A percentile compares a stretch with the other conserved stretches of the same genome.
These are phyloP conservation scores for Myopa testacea DNA, from an alignment of 2,888 invertebrate genomes.

Conservation along the genomic window DNA sequence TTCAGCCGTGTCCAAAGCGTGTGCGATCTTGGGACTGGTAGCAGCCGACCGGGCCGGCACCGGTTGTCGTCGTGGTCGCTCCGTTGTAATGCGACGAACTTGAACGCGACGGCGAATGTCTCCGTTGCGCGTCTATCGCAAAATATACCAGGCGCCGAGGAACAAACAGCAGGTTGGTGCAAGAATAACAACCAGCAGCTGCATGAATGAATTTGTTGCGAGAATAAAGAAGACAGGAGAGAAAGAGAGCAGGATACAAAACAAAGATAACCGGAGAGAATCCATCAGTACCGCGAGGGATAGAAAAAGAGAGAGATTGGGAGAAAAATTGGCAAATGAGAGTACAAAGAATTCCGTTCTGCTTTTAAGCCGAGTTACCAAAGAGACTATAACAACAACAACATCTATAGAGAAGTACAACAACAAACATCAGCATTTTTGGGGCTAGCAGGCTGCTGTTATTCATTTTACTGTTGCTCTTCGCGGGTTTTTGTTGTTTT, in stretches of 20 bases:
- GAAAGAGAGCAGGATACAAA: neutral
- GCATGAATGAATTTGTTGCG: neutral
- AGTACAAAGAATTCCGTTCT: neutral
- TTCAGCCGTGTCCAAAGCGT: neutral
- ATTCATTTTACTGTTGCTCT: no score
- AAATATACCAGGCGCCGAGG: slow-evolving; percentile 63
- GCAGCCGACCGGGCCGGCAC: neutral
- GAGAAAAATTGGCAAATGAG: neutral
- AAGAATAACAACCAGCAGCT: neutral
- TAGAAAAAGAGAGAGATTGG: neutral
- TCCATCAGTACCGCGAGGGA: neutral
- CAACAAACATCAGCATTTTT: neutral
- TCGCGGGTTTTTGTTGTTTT: neutral
- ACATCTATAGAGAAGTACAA: no score
- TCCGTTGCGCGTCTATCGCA: slow-evolving; percentile 68
- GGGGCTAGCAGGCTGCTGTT: neutral
- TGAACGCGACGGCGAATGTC: slow-evolving; percentile 35
- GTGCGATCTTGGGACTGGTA: neutral
- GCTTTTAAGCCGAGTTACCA: no score
- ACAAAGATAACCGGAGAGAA: neutral
- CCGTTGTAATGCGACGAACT: slow-evolving; percentile 31
- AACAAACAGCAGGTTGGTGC: neutral
- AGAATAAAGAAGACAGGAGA: neutral
- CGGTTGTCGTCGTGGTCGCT: slow-evolving; percentile 18
- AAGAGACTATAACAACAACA: no score